Base-by-base conservation (phyloP, 2,888 invertebrate genomes). In the Trachelus iudaicus region DNA sequence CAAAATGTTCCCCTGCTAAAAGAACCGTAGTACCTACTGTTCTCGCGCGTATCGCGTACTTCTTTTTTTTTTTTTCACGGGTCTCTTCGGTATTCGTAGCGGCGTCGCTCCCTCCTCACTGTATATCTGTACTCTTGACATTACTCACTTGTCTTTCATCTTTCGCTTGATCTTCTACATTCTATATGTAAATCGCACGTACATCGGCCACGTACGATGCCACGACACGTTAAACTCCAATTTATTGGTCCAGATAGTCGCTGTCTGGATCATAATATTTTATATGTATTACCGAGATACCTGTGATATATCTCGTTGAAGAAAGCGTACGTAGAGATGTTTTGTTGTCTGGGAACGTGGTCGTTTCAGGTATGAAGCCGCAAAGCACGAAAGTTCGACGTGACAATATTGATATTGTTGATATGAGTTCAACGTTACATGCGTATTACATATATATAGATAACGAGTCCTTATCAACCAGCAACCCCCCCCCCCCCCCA, bases 261-360 rank as follows among this genome's bases (percentile, higher is more conserved):
- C 56, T 23, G 23, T 56, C 9, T 56, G 23, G 6, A 56, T 23
- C 40, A 56, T 23, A 23, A 56, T 56, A 23, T 56, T 56, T 56
- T 56, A 23, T 23, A 40, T 23, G 23, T 9, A 23, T 56, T 56
- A 56, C 1, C 40, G 40, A 23, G 40, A 56, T 56, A 23, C 56
- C 23, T 23, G 56, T 56, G 40, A 56, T 56, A 40, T 56, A 23
- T 56, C 23, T 23, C 56, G 56, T 23, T 56, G 56, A 56, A 56
- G 56, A 56, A 23, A 23, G 56, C 56, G 56, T 23, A 56, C 56
- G 23, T 23, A 56, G 56, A 56, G 23, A 71, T 34, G 34, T 56
- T 71, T 73, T 76, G 68, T 71, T 75, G 82, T 84, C 82, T 82
- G 83, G 80, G 84, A 79, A 79, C 30, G 75, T 73, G 74, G 75